These are phyloP conservation scores for Porites divaricata DNA, from an alignment of 92 coral and sea anemone species.

Conservation along the genomic window DNA sequence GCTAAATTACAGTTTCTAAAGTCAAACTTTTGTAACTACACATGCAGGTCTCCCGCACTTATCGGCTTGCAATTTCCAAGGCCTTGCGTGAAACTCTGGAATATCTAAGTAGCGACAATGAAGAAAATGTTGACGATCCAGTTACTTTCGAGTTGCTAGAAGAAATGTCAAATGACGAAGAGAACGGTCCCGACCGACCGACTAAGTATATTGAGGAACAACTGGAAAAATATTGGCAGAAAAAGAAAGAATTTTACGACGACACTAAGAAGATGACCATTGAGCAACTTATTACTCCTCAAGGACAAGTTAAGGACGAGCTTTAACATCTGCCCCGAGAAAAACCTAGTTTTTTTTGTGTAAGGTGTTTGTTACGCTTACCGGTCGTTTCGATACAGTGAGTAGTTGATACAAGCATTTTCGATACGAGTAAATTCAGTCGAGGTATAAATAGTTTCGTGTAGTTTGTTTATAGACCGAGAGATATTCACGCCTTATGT, in stretches of 20 bases:
- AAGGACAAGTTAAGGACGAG: constrained; percentile 23
- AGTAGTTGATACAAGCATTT: no score
- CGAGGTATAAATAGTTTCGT: no score
- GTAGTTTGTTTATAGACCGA: no score
- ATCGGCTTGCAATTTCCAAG: constrained; percentile 79
- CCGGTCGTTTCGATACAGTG: no score
- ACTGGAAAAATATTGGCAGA: constrained; percentile 50
- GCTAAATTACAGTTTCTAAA: no score
- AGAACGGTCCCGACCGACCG: constrained; percentile 52
- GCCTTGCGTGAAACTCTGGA: constrained; percentile 83
- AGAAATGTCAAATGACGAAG: constrained; percentile 46
- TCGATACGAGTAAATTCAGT: no score
- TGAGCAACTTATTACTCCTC: background rate
- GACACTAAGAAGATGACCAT: background rate
- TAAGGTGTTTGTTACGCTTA: background rate
- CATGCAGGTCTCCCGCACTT: constrained; percentile 78
- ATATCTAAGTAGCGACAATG: constrained; percentile 32
- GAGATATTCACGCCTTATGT: no score
- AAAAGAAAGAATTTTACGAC: constrained; percentile 25
- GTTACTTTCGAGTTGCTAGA: constrained; percentile 32
- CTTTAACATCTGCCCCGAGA: background rate
- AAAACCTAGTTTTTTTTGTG: no score
- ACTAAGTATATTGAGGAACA: constrained; percentile 70
- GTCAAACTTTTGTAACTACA: no score
- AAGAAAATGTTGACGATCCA: constrained; percentile 54